A percentile compares a stretch with the other conserved stretches of the same genome.
These are phyloP conservation scores for Dryomyza anilis DNA, from an alignment of 2,888 invertebrate genomes.

Conservation along the genomic window DNA sequence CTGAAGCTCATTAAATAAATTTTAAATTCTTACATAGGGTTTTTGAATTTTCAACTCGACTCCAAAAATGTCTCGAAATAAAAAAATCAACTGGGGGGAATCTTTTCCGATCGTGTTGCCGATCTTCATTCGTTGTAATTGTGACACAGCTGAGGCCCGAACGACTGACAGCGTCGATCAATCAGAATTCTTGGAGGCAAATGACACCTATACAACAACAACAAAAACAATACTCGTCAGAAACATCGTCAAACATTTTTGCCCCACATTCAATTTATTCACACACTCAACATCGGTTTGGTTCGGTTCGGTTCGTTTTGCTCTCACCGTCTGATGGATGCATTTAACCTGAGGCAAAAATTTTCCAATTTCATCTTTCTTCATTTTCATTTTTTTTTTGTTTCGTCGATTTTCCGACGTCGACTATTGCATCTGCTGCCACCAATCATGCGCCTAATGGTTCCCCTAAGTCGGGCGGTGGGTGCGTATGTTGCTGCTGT, in stretches of 20 bases:
- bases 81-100: not conserved
- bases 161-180: constrained; percentile 10
- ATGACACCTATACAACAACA: constrained; percentile 16
- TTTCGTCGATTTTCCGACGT: too few species aligned
- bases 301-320: not conserved
- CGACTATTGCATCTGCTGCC: constrained; percentile 57
- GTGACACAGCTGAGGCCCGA: not conserved
- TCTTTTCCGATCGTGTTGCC: not conserved
- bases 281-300: not conserved
- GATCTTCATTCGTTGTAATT: not conserved
- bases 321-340: not conserved
- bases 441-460: constrained; percentile 50
- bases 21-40: too few species aligned
- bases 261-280: not conserved
- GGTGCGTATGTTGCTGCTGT: too few species aligned
- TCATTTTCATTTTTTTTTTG: not conserved
- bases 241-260: not conserved
- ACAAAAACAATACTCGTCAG: not conserved
- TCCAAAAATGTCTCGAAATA: too few species aligned
- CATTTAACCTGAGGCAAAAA: not conserved
- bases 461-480: constrained; percentile 39
- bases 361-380: not conserved
- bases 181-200: not conserved
- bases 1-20: too few species aligned
- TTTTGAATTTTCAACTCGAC: too few species aligned